Conservation (phyloP, 2,888 invertebrate species). For the Chesias legatella region DNA sequence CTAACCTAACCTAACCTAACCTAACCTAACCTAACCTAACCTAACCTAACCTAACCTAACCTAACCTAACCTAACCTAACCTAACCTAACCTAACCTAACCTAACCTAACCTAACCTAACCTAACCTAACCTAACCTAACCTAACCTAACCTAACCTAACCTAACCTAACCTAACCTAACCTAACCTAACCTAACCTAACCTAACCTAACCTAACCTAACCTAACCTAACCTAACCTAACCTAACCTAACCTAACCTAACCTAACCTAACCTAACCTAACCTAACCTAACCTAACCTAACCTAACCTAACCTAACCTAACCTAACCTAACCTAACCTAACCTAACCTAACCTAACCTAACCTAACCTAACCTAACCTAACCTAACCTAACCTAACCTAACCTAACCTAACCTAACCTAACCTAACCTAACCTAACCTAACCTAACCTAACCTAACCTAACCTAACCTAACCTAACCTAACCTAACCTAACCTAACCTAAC, state of each 20-base stretch:
- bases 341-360: conserved; percentile 22
- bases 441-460: conserved; percentile 24
- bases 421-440: conserved; percentile 23
- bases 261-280: conserved; percentile 17
- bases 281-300: conserved; percentile 17
- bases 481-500: conserved; percentile 22
- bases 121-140: conserved; percentile 20
- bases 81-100: conserved; percentile 20
- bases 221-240: conserved; percentile 19
- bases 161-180: conserved; percentile 19
- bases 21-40: conserved; percentile 27
- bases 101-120: conserved; percentile 19
- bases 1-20: conserved; percentile 22
- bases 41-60: conserved; percentile 26
- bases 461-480: conserved; percentile 24
- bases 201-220: conserved; percentile 20
- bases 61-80: conserved; percentile 19
- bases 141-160: conserved; percentile 20
- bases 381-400: conserved; percentile 21
- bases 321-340: conserved; percentile 22
- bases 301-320: conserved; percentile 17
- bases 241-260: conserved; percentile 19
- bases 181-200: conserved; percentile 15
- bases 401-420: conserved; percentile 22
- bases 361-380: conserved; percentile 21